phyloP scores from a whole-genome alignment of 2,113 vertebrate species.

The Barnardius zonarius region DNA sequence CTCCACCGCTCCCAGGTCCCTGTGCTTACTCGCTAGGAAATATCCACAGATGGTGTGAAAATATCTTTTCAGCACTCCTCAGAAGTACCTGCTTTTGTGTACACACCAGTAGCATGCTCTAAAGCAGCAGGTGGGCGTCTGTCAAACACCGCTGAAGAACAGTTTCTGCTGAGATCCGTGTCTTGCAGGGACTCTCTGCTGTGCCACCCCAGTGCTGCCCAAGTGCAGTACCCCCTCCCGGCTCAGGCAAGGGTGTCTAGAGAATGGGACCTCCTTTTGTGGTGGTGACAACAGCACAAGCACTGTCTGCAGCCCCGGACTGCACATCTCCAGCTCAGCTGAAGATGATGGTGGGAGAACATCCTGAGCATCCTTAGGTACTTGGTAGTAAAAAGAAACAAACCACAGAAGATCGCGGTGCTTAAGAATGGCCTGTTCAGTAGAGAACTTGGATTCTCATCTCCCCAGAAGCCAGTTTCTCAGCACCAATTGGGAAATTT shows the following conservation, averaged over 20 bases:
- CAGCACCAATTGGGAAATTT: neutral
- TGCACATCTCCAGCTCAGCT: neutral
- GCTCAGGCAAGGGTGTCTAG: neutral
- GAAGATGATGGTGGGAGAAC: neutral
- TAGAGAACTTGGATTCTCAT: neutral
- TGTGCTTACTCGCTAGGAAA: neutral
- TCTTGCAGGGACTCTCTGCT: neutral
- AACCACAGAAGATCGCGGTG: neutral
- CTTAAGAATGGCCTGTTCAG: neutral
- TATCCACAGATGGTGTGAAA: neutral
- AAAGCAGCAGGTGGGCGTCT: neutral
- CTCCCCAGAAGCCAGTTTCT: neutral
- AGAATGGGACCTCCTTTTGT: neutral
- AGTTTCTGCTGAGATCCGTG: neutral
- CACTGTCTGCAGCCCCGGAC: neutral
- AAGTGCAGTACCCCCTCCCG: neutral
- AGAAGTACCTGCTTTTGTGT: neutral
- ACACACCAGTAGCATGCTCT: rapidly evolving
- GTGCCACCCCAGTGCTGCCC: neutral
- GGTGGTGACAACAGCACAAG: neutral
- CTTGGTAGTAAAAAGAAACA: neutral
- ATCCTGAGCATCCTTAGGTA: neutral
- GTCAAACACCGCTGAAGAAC: neutral
- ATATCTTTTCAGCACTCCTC: neutral
- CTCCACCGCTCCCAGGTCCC: neutral